Percentiles rank a stretch among this genome's conserved stretches.
Conservation (phyloP, 1,140 invertebrate genomes). For the Drosophila kohkoa region DNA sequence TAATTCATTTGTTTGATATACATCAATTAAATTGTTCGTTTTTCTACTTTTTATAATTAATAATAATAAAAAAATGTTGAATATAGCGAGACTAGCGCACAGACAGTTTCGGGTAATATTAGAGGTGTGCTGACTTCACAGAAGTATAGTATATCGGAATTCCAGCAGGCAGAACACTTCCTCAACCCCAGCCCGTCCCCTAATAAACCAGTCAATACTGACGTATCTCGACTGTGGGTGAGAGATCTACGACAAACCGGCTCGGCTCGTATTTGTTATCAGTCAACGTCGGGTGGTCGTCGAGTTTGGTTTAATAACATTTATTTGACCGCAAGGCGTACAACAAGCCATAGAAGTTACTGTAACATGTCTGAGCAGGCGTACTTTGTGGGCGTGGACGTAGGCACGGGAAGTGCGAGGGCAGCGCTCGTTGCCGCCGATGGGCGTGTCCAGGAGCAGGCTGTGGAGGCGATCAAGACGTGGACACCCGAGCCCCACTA, state of each 20-base stretch:
- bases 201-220: conserved; percentile 1
- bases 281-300: conserved; percentile 48
- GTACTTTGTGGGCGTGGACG: conserved; percentile 96
- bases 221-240: neutral
- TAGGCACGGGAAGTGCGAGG: conserved; percentile 95
- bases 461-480: conserved; percentile 89
- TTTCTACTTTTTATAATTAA: neutral
- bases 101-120: neutral
- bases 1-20: neutral
- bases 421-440: conserved; percentile 90
- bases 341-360: conserved; percentile 24
- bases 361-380: conserved; percentile 11
- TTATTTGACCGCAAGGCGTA: conserved; percentile 70
- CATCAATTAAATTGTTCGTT: neutral
- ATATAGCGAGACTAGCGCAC: neutral
- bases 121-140: neutral
- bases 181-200: neutral
- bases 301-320: conserved; percentile 65
- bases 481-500: conserved; percentile 91
- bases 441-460: conserved; percentile 89
- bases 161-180: neutral
- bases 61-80: neutral
- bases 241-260: conserved; percentile 23
- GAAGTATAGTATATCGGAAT: neutral
- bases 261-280: conserved; percentile 60